phyloP scores from a whole-genome alignment of 2,113 vertebrate species.

The Syngnathus floridae region DNA sequence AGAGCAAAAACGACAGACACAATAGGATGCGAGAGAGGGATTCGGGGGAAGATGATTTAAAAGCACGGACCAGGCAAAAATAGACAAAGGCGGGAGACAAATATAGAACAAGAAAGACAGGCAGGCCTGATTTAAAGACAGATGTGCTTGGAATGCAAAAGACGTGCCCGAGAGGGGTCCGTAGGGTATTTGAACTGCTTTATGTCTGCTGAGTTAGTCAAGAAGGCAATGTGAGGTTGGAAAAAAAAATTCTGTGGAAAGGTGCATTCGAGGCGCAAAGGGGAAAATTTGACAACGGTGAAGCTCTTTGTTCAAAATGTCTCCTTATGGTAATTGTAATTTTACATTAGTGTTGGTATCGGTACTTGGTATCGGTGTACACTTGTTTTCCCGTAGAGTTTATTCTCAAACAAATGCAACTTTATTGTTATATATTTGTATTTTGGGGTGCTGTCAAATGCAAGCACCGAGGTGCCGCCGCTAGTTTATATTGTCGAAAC shows the following conservation, averaged over 20 bases:
- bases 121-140: slow-evolving; percentile 34
- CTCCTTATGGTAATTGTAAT: too few species aligned
- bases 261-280: not conserved
- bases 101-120: slow-evolving; percentile 8
- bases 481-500: slow-evolving; percentile 35
- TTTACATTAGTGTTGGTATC: too few species aligned
- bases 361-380: too few species aligned
- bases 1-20: slow-evolving; percentile 28
- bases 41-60: slow-evolving; percentile 24
- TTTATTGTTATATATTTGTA: not conserved
- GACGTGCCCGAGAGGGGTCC: slow-evolving; percentile 2
- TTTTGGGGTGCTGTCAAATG: not conserved
- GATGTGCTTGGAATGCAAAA: slow-evolving; percentile 41
- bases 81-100: slow-evolving; percentile 35
- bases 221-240: not conserved
- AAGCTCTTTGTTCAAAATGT: too few species aligned
- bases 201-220: not conserved
- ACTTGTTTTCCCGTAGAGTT: too few species aligned
- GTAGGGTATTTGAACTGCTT: slow-evolving; percentile 7
- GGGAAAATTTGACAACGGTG: too few species aligned
- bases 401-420: too few species aligned
- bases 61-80: slow-evolving; percentile 34
- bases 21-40: slow-evolving; percentile 48
- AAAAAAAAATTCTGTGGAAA: not conserved
- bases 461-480: slow-evolving; percentile 24